Evolutionary conservation across 2,888 invertebrate genomes (phyloP).

Genomic region (Hylaea fasciaria): DNA sequence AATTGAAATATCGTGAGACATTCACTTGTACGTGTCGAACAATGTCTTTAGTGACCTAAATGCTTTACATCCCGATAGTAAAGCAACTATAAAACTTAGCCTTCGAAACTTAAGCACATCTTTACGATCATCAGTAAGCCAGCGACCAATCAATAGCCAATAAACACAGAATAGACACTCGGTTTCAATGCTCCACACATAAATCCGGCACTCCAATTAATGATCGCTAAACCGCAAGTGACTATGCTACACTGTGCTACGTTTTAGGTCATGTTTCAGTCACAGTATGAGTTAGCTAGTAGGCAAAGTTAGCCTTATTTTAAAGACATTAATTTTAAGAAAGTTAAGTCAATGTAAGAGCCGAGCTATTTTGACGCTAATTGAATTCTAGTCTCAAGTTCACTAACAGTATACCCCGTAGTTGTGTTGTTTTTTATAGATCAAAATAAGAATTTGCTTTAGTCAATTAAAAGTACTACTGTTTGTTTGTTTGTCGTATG

Average conservation of each 20-base stretch:
- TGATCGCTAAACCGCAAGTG: slow-evolving; percentile 29
- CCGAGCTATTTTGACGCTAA: no score
- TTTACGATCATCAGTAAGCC: slow-evolving; percentile 4
- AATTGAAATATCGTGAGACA: no score
- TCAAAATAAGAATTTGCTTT: no score
- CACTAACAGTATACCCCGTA: no score
- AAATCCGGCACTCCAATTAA: slow-evolving; percentile 31
- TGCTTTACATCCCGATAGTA: no score
- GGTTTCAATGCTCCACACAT: slow-evolving; percentile 29
- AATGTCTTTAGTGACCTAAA: no score
- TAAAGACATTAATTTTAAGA: background rate
- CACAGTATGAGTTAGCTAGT: slow-evolving; percentile 10
- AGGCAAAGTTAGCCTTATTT: background rate
- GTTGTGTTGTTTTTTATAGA: no score
- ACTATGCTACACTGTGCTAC: slow-evolving; percentile 18
- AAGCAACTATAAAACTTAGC: background rate
- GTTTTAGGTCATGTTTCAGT: slow-evolving; percentile 16
- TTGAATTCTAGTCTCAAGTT: no score
- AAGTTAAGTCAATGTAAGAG: no score
- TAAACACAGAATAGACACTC: slow-evolving; percentile 29
- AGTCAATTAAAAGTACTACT: no score
- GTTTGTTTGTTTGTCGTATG: no score
- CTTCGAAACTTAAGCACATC: background rate
- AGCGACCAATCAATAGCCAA: slow-evolving; percentile 21
- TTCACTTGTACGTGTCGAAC: no score